Evolutionary conservation across 1,140 invertebrate genomes (phyloP).

Genomic region (Leptopilina boulardi): DNA sequence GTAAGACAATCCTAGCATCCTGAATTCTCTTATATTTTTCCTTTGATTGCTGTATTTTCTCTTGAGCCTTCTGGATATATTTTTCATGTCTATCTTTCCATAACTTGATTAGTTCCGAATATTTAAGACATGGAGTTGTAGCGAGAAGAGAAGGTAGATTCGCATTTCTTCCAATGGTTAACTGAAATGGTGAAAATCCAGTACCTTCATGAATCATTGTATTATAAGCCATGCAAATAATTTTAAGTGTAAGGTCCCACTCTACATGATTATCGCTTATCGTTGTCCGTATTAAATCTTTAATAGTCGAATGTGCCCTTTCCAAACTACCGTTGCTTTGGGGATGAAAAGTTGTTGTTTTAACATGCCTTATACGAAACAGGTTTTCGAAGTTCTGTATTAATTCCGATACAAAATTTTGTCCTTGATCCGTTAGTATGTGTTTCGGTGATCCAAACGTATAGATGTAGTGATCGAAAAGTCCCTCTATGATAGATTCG

Average conservation of each 20-base stretch:
- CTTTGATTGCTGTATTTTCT: background rate
- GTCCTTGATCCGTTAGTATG: too few relatives aligned
- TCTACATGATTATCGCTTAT: too few relatives aligned
- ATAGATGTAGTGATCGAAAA: too few relatives aligned
- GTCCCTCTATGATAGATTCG: too few relatives aligned
- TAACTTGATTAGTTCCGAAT: background rate
- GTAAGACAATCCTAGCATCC: background rate
- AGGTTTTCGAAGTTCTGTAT: too few relatives aligned
- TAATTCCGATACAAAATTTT: too few relatives aligned
- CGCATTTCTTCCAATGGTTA: too few relatives aligned
- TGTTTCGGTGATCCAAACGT: too few relatives aligned
- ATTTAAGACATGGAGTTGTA: background rate
- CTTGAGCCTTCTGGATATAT: background rate
- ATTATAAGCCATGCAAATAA: too few relatives aligned
- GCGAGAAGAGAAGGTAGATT: background rate
- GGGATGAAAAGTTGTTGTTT: background rate
- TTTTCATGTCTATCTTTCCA: background rate
- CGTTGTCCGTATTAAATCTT: background rate
- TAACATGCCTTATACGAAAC: background rate
- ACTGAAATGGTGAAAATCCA: too few relatives aligned
- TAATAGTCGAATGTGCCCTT: background rate
- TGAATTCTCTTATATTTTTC: background rate
- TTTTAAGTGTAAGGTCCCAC: too few relatives aligned
- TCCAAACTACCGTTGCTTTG: background rate
- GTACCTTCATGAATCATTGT: too few relatives aligned